Conservation (phyloP, 2,113 vertebrate species). For the Myrmophylax atrothorax region DNA sequence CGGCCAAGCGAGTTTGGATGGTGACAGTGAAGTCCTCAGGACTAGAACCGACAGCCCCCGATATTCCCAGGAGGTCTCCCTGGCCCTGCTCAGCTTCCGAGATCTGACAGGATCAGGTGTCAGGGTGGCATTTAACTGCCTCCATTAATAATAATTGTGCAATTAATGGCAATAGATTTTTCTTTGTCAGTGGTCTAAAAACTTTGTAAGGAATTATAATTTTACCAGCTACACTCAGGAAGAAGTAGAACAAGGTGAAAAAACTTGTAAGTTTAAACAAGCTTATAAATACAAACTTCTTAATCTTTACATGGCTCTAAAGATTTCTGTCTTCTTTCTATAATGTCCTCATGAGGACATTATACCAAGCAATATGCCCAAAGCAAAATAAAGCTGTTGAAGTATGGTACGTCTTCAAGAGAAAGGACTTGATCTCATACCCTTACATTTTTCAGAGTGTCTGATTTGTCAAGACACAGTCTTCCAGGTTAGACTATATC, state of each 20-base stretch:
- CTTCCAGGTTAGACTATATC: not conserved
- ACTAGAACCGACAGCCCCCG: too few relatives aligned
- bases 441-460: not conserved
- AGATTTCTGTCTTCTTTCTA: not conserved
- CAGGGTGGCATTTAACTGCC: too few relatives aligned
- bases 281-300: not conserved
- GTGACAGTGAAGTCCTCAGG: too few relatives aligned
- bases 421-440: not conserved
- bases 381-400: not conserved
- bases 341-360: not conserved
- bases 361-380: not conserved
- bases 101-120: too few relatives aligned
- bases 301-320: not conserved
- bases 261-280: not conserved
- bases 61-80: too few relatives aligned
- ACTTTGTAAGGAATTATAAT: not conserved
- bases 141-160: not conserved
- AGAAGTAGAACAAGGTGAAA: not conserved
- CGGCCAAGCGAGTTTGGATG: too few relatives aligned
- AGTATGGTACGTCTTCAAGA: not conserved
- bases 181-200: not conserved
- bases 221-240: not conserved
- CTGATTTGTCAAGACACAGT: not conserved
- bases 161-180: not conserved
- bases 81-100: too few relatives aligned